Percentiles rank a stretch among this genome's conserved stretches.
These are phyloP conservation scores for Protobothrops flavoviridis DNA, from an alignment of 2,113 vertebrate species.

Conservation along the genomic window DNA sequence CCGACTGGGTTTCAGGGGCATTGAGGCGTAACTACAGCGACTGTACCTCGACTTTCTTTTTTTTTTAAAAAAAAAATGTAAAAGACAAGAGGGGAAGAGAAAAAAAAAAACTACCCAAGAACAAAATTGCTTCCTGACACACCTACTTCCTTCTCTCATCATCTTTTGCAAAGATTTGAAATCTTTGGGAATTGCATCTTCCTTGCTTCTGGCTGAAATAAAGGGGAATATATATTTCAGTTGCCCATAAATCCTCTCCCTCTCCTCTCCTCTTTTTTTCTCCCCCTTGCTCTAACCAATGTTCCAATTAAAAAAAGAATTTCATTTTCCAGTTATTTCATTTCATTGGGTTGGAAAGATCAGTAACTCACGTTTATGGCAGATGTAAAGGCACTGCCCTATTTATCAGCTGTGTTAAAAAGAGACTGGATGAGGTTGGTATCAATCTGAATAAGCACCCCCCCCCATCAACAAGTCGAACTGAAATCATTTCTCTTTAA, in stretches of 20 bases:
- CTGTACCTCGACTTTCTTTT: slow-evolving; percentile 74
- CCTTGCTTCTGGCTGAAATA: background rate
- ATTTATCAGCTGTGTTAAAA: slow-evolving; percentile 57
- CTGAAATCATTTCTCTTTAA: background rate
- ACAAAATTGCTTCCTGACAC: slow-evolving; percentile 70
- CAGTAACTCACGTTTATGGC: slow-evolving; percentile 75
- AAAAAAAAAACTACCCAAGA: slow-evolving; percentile 59
- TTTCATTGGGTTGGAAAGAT: slow-evolving; percentile 77
- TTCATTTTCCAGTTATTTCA: slow-evolving; percentile 75
- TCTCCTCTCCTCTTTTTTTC: slow-evolving; percentile 22
- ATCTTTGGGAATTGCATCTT: slow-evolving; percentile 33
- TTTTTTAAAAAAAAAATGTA: background rate
- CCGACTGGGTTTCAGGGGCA: slow-evolving; percentile 84
- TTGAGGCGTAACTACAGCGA: slow-evolving; percentile 80
- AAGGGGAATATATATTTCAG: background rate
- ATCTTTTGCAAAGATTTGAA: slow-evolving; percentile 38
- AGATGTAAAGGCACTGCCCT: slow-evolving; percentile 71
- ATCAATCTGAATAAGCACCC: slow-evolving; percentile 58
- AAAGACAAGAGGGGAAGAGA: background rate
- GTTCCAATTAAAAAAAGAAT: slow-evolving; percentile 75
- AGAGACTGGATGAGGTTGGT: slow-evolving; percentile 58
- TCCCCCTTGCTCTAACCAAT: slow-evolving; percentile 54
- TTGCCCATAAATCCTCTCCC: background rate
- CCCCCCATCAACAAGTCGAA: slow-evolving; percentile 54
- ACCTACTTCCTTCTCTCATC: slow-evolving; percentile 68